phyloP scores from a whole-genome alignment of 2,888 invertebrate genomes.

The Lacanobia wlatinum region DNA sequence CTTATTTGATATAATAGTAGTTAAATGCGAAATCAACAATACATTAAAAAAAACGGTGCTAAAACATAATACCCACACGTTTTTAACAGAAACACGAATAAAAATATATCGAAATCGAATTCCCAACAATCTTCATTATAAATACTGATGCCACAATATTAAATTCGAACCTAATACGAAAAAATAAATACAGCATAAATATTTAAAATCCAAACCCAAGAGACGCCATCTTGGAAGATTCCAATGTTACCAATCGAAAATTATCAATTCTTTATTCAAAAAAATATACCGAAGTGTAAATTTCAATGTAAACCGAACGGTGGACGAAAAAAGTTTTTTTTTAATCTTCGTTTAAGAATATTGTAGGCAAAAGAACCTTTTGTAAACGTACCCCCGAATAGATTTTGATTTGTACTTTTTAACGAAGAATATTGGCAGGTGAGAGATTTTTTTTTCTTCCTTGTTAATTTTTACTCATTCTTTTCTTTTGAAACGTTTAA shows the following conservation, averaged over 20 bases:
- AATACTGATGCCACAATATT: not conserved
- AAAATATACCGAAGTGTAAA: conserved; percentile 58
- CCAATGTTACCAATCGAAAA: conserved; percentile 54
- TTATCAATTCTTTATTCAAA: conserved; percentile 63
- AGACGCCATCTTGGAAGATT: conserved; percentile 47
- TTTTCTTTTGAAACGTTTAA: conserved; percentile 45
- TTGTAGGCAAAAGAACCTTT: conserved; percentile 55
- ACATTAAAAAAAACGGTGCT: not conserved
- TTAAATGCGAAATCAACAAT: too few species aligned
- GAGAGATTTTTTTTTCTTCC: conserved; percentile 41
- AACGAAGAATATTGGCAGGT: conserved; percentile 62
- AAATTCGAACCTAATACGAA: conserved; percentile 4
- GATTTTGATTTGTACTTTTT: conserved; percentile 65
- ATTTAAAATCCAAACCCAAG: conserved; percentile 38
- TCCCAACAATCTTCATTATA: not conserved
- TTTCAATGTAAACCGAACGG: conserved; percentile 53
- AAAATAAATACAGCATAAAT: conserved; percentile 28
- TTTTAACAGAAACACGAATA: not conserved
- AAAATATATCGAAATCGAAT: conserved; percentile 1
- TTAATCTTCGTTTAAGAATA: conserved; percentile 61
- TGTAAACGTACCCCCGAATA: conserved; percentile 55
- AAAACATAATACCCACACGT: not conserved
- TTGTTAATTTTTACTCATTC: conserved; percentile 44
- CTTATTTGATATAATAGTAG: too few species aligned
- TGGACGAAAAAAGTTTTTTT: conserved; percentile 49